Base-by-base conservation (phyloP, 1,140 invertebrate species). In the Lepidurus apus region DNA sequence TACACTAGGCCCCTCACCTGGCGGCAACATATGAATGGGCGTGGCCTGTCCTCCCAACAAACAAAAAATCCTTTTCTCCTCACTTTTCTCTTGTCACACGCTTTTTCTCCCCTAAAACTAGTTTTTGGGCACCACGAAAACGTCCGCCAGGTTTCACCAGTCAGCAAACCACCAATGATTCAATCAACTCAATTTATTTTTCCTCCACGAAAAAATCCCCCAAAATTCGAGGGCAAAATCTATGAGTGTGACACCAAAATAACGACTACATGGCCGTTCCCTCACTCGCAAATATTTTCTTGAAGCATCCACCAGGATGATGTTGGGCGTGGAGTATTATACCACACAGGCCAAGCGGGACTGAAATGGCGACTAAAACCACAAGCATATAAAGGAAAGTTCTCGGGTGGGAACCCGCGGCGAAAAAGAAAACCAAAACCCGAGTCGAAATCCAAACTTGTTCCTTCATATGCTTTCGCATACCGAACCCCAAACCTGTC, bases 401-500 rank as follows among this genome's bases (percentile, higher is more conserved):
- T 21, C 53, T 65, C 9, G 21, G 21, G 53, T 7, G 21, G 53
- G 53, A 65, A 65, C 53, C 53, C 53, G 53, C 53, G 53, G 53
- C 53, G 53, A 21, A 65, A 65, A 21, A 65, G 21, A 65, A 65
- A n/a, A 65, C 17, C 13, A 3, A 65, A 65, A n/a, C 21, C 53
- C 53, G 13, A 65, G n/a, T 65, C 8, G 53, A 13, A 65, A 65
- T 65, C 53, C 45, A 65, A 65, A 65, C 53, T 65, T 65, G 53
- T 65, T 65, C 21, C 34, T 34, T 34, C 4, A 34, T 3, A 34
- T 34, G 34, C 34, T 34, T 34, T 34, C 34, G 34, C 34, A 34
- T 65, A 65, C 17, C 21, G 53, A n/a, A 65, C 53, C 53, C 53
- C 53, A 65, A 65, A 65, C 53, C 53, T 65, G 53, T 65, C 53